Conservation (phyloP, 2,113 vertebrate genomes). For the Opisthocomus hoazin region DNA sequence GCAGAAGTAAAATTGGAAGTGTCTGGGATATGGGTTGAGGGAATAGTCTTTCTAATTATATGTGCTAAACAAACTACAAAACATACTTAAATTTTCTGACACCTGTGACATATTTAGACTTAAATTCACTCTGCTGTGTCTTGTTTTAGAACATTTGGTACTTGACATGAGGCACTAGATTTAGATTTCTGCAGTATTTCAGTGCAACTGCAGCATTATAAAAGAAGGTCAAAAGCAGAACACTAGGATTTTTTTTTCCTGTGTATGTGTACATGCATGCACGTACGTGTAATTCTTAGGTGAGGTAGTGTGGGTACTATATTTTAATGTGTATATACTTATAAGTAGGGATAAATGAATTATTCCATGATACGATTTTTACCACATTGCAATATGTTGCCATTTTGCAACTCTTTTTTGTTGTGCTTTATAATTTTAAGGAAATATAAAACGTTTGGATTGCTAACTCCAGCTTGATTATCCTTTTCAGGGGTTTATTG, state of each 20-base stretch:
- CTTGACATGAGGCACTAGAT: not conserved
- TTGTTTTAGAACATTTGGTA: constrained; percentile 2
- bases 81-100: not conserved
- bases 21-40: constrained; percentile 5
- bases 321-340: not conserved
- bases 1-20: constrained; percentile 30
- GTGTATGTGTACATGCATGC: not conserved
- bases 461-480: not conserved
- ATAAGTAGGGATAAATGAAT: constrained; percentile 5
- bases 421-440: constrained; percentile 16
- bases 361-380: constrained; percentile 18
- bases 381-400: constrained; percentile 37
- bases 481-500: constrained; percentile 32
- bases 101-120: not conserved
- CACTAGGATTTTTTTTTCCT: not conserved
- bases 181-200: not conserved
- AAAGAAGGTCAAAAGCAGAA: constrained; percentile 8
- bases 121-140: constrained; percentile 10
- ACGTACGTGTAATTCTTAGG: not conserved
- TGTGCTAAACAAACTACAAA: not conserved
- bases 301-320: not conserved
- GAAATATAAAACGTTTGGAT: not conserved
- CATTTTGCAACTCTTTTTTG: constrained; percentile 41
- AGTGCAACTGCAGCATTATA: not conserved
- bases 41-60: constrained; percentile 7